Base-by-base conservation (phyloP, 2,113 vertebrate genomes). In the Toxotes jaculatrix region DNA sequence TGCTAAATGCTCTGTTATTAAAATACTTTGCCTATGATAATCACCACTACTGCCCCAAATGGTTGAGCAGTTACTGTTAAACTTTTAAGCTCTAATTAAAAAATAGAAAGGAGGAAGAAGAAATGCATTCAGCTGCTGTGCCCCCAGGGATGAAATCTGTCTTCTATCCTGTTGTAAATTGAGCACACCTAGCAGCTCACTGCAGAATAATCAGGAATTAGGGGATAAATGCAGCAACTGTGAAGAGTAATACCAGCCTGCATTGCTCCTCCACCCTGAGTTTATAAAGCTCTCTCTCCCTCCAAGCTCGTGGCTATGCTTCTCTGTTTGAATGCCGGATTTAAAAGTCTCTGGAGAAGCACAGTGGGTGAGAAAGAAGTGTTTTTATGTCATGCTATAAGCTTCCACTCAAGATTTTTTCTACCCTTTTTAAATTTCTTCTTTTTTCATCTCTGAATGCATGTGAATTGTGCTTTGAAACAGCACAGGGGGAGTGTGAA, bases 161-260 rank as follows among this genome's bases (percentile, higher is more conserved):
- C 92, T 91, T 80, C 89, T 88, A 87, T 90, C 86, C 88, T 83
- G 84, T 91, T 94, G 92, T 92, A 92, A 94, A 92, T 90, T 89
- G 86, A 94, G 84, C 88, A 90, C 89, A 95, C 91, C 91, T 94
- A 92, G 79, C 85, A 89, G 88, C 91, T 94, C 87, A 84, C 88
- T 89, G 89, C 88, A 60, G 87, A 90, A 94, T 94, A 94, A 95
- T 94, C 89, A 88, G 85, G 92, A 93, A 92, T 93, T 94, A 93
- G 79, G 76, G 89, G 90, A 93, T 95, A 79, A 94, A 94, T 91
- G 87, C 86, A 90, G 86, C 70, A 77, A 85, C 88, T 94, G 91
- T 93, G 86, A 92, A 89, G 85, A 92, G 79, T 88, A 88, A 93
- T 90, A 89, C 55, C 55, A 73, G 74, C 62, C 71, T 84, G 68